Percentiles rank a stretch among this genome's conserved stretches.
Conservation (phyloP, 1,140 invertebrate species). For the Scaptomyza pallida region DNA sequence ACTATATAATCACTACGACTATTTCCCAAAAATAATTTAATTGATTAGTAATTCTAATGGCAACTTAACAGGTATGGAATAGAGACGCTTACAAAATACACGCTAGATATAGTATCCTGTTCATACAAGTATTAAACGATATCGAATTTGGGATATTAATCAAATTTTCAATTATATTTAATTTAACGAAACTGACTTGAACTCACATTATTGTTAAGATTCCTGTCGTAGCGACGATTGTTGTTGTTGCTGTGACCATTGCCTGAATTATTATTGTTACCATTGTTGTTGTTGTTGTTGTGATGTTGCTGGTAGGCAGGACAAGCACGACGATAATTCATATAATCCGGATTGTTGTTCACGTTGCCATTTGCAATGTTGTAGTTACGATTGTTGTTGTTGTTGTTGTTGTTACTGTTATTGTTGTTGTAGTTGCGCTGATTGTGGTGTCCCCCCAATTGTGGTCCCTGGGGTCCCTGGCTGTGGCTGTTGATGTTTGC, state of each 20-base stretch:
- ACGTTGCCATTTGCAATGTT: conserved; percentile 35
- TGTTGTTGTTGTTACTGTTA: conserved; percentile 33
- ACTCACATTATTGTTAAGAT: conserved; percentile 57
- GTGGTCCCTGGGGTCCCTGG: conserved; percentile 58
- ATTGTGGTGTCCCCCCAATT: conserved; percentile 54
- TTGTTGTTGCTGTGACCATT: conserved; percentile 57
- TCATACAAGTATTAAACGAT: too few species aligned
- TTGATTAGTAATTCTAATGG: too few species aligned
- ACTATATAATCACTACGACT: too few species aligned
- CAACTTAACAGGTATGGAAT: too few species aligned
- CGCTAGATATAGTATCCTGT: too few species aligned
- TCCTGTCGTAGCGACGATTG: conserved; percentile 67
- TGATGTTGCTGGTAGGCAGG: conserved; percentile 51
- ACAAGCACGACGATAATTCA: conserved; percentile 64
- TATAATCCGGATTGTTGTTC: conserved; percentile 53
- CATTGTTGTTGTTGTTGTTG: conserved; percentile 33
- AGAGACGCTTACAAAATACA: too few species aligned
- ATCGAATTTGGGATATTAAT: too few species aligned
- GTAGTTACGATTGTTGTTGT: conserved; percentile 34
- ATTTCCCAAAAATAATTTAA: too few species aligned
- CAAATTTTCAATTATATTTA: too few species aligned
- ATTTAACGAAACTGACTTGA: conserved; percentile 25
- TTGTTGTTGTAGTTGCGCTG: conserved; percentile 63
- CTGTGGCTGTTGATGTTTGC: conserved; percentile 66
- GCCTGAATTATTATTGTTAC: conserved; percentile 47